Evolutionary conservation across 2,888 invertebrate genomes (phyloP), one percentile per base, ranked within the genome.

Genomic region (Dryocosmus kuriphilus): DNA sequence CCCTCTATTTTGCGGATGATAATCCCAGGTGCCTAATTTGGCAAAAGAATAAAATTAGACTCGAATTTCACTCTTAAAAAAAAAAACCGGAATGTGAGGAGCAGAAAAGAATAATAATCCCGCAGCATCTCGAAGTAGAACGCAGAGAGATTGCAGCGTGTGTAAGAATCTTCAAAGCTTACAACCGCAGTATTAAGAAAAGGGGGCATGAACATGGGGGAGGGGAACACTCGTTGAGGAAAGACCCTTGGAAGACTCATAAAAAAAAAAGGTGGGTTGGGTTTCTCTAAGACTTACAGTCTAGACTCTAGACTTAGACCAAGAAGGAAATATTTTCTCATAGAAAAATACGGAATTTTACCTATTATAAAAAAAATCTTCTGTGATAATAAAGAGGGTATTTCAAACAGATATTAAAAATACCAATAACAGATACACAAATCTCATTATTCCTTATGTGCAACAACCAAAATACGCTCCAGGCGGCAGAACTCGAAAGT

Each of bases 51-150:
- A 46, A 46, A 41, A 46, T 67, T 46, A 46, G 27, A 67, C 27
- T 30, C 67, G 2, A 67, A 41, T 67, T 67, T 67, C 67, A 22
- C 55, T 55, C n/a, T n/a, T n/a, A 0, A 0, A n/a, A 4, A 46
- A 9, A 35, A 46, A 67, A 46, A 27, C 1, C 57, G 14, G 16
- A 61, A 32, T 30, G 30, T 9, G 55, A 62, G 8, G 62, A 62
- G 32, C 62, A 62, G 62, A 62, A 62, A 67, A 67, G 41, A 55
- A 55, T 55, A 67, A 67, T 67, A 67, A 46, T 67, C 67, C 46
- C 67, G 67, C 67, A 67, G 67, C 67, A 67, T 67, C 67, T 46
- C 46, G 11, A 35, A 67, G 46, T 67, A 67, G 46, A 67, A 67
- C 67, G 46, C 67, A 41, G 38, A 38, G 65, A 65, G 16, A 65